Evolutionary conservation across 2,113 vertebrate genomes (phyloP).

Genomic region (Semnornis frantzii): DNA sequence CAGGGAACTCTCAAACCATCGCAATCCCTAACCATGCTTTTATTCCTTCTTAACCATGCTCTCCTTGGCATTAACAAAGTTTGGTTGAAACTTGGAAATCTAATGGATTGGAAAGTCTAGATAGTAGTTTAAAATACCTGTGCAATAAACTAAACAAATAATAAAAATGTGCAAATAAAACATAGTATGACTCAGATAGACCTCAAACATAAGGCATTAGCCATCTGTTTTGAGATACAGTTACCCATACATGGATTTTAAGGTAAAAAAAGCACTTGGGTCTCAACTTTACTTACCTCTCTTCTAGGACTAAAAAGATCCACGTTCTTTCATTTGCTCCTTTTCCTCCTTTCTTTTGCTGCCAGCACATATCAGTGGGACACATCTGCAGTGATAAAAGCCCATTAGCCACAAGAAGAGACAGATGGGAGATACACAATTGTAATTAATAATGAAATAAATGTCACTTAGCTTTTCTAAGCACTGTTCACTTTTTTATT

Average conservation of each 20-base stretch:
- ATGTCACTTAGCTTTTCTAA: conserved; percentile 1
- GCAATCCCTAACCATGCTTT: no score
- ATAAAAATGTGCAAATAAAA: not conserved
- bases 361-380: not conserved
- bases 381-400: not conserved
- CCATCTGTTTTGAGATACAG: not conserved
- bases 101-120: not conserved
- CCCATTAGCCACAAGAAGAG: not conserved
- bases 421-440: not conserved
- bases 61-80: not conserved
- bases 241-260: not conserved
- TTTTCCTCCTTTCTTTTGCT: not conserved
- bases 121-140: not conserved
- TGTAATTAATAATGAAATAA: not conserved
- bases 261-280: not conserved
- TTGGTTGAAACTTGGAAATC: not conserved
- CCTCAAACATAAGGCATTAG: not conserved
- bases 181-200: not conserved
- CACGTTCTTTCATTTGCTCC: not conserved
- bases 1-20: no score
- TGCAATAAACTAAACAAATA: not conserved
- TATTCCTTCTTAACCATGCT: not conserved
- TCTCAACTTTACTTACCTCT: not conserved
- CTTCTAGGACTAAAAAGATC: not conserved
- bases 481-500: not conserved